phyloP scores from a whole-genome alignment of 2,113 vertebrate genomes.

The Odocoileus virginianus region DNA sequence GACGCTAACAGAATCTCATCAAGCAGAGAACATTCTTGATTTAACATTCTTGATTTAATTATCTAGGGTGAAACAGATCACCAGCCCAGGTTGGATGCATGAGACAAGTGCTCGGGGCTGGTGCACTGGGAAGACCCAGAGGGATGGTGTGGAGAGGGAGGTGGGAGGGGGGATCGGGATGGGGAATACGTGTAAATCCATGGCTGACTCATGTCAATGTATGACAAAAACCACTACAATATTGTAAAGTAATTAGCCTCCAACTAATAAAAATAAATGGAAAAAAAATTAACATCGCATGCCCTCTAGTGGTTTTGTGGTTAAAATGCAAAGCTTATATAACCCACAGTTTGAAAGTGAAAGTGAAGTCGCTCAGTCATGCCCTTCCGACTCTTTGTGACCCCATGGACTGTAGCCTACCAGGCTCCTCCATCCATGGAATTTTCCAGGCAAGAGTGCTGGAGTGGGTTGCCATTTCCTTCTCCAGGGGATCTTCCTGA shows the following conservation, averaged over 20 bases:
- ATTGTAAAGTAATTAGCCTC: too few relatives aligned
- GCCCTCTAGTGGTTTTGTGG: constrained; percentile 54
- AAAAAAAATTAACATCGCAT: constrained; percentile 10
- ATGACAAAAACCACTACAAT: too few relatives aligned
- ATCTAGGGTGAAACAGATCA: too few relatives aligned
- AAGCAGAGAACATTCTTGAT: constrained; percentile 16
- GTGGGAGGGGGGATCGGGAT: too few relatives aligned
- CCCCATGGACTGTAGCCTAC: neutral
- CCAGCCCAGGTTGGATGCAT: too few relatives aligned
- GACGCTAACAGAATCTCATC: constrained; percentile 23
- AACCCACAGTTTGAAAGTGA: neutral
- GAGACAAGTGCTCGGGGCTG: too few relatives aligned
- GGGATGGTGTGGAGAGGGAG: too few relatives aligned
- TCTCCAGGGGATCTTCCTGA: neutral
- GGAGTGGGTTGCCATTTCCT: neutral
- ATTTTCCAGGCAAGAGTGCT: neutral
- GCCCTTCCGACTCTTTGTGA: neutral
- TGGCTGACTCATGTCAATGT: too few relatives aligned
- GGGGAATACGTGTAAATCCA: too few relatives aligned
- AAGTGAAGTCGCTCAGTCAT: neutral
- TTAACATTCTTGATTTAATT: neutral
- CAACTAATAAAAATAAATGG: too few relatives aligned
- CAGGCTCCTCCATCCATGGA: neutral
- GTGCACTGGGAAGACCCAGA: too few relatives aligned
- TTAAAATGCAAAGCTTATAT: constrained; percentile 41